Evolutionary conservation across 2,113 vertebrate genomes (phyloP).

Genomic region (Talpa occidentalis): DNA sequence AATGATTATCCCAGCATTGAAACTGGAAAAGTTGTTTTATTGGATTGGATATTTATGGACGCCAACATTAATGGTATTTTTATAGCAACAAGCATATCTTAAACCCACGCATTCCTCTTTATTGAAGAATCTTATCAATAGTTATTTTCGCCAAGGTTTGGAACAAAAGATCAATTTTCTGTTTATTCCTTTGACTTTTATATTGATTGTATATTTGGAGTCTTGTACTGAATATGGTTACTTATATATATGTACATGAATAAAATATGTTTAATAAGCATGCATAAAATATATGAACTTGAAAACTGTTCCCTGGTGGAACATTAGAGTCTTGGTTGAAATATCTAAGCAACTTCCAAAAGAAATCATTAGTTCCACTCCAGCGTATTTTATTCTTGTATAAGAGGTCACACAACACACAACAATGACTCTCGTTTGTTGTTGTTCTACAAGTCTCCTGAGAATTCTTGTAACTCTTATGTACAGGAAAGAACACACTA

Average conservation of each 20-base stretch:
- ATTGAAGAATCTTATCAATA: slow-evolving; percentile 40
- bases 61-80: not conserved
- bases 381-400: slow-evolving; percentile 55
- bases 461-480: slow-evolving; percentile 51
- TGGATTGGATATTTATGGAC: not conserved
- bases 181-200: slow-evolving; percentile 68
- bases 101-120: slow-evolving; percentile 43
- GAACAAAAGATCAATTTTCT: slow-evolving; percentile 59
- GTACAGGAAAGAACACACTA: slow-evolving; percentile 33
- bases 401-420: slow-evolving; percentile 56
- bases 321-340: slow-evolving; percentile 74
- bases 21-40: slow-evolving; percentile 36
- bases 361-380: slow-evolving; percentile 73
- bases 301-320: slow-evolving; percentile 72
- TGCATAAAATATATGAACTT: slow-evolving; percentile 80
- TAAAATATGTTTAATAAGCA: slow-evolving; percentile 82
- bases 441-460: slow-evolving; percentile 52
- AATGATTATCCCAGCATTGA: slow-evolving; percentile 18
- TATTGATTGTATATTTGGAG: slow-evolving; percentile 71
- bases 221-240: slow-evolving; percentile 66
- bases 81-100: not conserved
- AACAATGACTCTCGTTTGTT: slow-evolving; percentile 8
- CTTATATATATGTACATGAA: slow-evolving; percentile 71
- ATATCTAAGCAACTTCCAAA: slow-evolving; percentile 76
- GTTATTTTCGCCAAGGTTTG: slow-evolving; percentile 56